Percentiles rank a stretch among this genome's conserved stretches.
Evolutionary conservation across 1,140 invertebrate genomes (phyloP).

Genomic region (Drosophila athabasca): DNA sequence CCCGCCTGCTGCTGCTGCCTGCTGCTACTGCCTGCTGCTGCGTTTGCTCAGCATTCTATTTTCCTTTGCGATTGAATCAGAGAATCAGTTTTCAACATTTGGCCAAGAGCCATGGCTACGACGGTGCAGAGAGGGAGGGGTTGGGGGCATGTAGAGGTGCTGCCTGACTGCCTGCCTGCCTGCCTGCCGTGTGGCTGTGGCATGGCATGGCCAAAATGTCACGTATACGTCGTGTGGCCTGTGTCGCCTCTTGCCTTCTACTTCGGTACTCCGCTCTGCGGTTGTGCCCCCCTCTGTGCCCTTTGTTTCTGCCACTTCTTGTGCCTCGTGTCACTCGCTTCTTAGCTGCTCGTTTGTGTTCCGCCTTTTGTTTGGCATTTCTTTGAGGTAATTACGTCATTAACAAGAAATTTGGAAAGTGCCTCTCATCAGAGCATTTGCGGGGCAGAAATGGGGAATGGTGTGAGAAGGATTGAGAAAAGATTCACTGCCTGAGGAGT

Average conservation of each 20-base stretch:
- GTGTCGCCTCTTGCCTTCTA: background rate
- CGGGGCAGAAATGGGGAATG: background rate
- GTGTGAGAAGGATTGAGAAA: background rate
- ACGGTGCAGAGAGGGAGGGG: background rate
- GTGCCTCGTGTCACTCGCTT: constrained; percentile 20
- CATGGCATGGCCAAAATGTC: constrained; percentile 71
- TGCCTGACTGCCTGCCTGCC: no score
- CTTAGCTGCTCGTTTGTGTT: constrained; percentile 3
- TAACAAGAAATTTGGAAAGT: constrained; percentile 75
- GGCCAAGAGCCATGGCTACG: constrained; percentile 27
- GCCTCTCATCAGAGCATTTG: constrained; percentile 57
- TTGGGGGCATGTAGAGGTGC: background rate
- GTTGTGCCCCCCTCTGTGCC: background rate
- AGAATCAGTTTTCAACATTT: constrained; percentile 34
- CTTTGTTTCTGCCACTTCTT: constrained; percentile 18
- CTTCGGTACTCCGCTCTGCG: constrained; percentile 20
- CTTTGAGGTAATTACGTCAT: constrained; percentile 69
- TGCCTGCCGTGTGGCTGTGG: constrained; percentile 34
- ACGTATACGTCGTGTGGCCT: constrained; percentile 79
- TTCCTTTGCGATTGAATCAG: constrained; percentile 42
- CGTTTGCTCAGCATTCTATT: constrained; percentile 42
- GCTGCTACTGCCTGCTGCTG: background rate
- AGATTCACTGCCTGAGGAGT: no score
- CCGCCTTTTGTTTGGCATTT: constrained; percentile 33
- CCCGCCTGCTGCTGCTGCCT: constrained; percentile 17